Evolutionary conservation across 2,888 invertebrate genomes (phyloP), one percentile per base, ranked within the genome.

Genomic region (Doris montereyensis): DNA sequence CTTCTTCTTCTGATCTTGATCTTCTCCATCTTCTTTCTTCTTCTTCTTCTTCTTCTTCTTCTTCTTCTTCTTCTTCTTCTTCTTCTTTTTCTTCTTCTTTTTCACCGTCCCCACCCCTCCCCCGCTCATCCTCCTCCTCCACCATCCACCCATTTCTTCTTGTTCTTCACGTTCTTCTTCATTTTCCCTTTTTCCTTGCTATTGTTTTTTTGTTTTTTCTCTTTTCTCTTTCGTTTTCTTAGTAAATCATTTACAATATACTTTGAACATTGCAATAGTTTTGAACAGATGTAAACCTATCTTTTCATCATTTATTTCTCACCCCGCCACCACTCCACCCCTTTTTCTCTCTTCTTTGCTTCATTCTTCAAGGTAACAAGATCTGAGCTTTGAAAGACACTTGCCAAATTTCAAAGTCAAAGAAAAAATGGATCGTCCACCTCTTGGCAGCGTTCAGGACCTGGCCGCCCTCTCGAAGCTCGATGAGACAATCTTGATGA

Each of bases 401-500:
- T n/a, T n/a, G n/a, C n/a, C n/a, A n/a, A n/a, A n/a, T n/a, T n/a
- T n/a, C n/a, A n/a, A n/a, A n/a, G n/a, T n/a, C n/a, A n/a, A n/a
- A n/a, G n/a, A n/a, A n/a, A n/a, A n/a, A n/a, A n/a, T n/a, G n/a
- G n/a, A n/a, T n/a, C n/a, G n/a, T n/a, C n/a, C n/a, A n/a, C n/a
- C n/a, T n/a, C n/a, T n/a, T n/a, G 89, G 89, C n/a, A 83, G 83
- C 57, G 86, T 86, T 4, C 85, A 88, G 71, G 89, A 90, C 82
- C 74, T 90, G 65, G 87, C 89, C 0, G 87, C 86, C 1, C 83
- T 90, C 21, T 85, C 89, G 2, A 87, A 88, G 68, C 74, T 90
- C 41, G 89, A 89, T 75, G 90, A 89, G 74, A 81, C 85, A 26
- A 86, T 89, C 34, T 81, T 90, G 28, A 86, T 5, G 88, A 89